These are phyloP conservation scores for Cataglyphis livida DNA, from an alignment of 2,888 invertebrate species.

Conservation along the genomic window DNA sequence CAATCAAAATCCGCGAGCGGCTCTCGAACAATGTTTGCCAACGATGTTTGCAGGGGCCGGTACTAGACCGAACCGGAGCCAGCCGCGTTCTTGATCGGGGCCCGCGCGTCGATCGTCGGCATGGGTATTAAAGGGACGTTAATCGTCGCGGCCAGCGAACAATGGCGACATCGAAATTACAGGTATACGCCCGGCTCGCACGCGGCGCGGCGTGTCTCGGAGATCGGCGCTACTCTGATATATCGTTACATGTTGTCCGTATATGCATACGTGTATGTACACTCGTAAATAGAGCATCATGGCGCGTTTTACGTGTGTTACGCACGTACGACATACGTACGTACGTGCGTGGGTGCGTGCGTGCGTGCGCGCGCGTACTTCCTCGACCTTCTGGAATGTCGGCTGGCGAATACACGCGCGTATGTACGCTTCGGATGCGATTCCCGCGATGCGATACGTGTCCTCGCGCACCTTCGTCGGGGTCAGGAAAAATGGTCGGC, in stretches of 20 bases:
- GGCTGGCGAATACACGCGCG: constrained; percentile 41
- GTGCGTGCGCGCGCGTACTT: constrained; percentile 44
- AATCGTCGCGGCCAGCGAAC: constrained; percentile 74
- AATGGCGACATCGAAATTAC: constrained; percentile 77
- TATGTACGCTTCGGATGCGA: constrained; percentile 46
- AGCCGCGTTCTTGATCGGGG: constrained; percentile 66
- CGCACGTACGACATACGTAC: constrained; percentile 60
- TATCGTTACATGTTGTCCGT: constrained; percentile 22
- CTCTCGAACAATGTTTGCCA: constrained; percentile 50
- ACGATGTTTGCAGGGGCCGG: constrained; percentile 41
- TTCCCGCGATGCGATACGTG: constrained; percentile 64
- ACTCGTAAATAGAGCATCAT: constrained; percentile 54
- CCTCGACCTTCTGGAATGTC: constrained; percentile 63
- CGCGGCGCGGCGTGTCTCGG: constrained; percentile 35
- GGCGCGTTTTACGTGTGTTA: constrained; percentile 69
- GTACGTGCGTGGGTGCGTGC: constrained; percentile 55
- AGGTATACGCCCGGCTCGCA: constrained; percentile 70
- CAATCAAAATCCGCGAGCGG: constrained; percentile 50
- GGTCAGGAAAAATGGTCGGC: constrained; percentile 36
- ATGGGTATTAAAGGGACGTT: constrained; percentile 75
- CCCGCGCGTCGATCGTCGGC: constrained; percentile 70
- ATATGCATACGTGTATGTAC: constrained; percentile 50
- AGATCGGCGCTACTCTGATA: constrained; percentile 20
- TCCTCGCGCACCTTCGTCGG: constrained; percentile 47
- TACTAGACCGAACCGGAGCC: constrained; percentile 27